A percentile compares a stretch with the other conserved stretches of the same genome.
These are phyloP conservation scores for Metopolophium dirhodum DNA, from an alignment of 1,140 invertebrate genomes.

Conservation along the genomic window DNA sequence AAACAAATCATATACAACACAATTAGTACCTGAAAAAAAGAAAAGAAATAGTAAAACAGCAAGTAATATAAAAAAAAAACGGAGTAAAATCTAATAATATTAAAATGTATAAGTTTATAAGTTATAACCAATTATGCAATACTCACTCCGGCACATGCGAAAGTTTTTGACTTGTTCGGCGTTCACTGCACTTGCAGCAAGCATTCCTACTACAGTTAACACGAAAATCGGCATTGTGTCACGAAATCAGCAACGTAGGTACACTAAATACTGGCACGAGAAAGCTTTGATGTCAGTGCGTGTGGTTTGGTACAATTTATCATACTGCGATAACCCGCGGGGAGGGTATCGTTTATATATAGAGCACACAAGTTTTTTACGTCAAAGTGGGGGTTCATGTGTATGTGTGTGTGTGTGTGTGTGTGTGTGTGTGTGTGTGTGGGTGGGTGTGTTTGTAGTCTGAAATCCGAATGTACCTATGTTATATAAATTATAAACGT, in stretches of 20 bases:
- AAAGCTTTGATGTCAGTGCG: neutral
- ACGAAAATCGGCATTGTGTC: neutral
- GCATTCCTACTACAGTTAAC: neutral
- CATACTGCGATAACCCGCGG: neutral
- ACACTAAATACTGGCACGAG: neutral
- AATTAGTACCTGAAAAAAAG: neutral
- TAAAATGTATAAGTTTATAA: neutral
- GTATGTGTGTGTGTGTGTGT: too few relatives aligned
- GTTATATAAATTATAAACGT: neutral
- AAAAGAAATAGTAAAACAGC: neutral
- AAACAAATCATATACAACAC: neutral
- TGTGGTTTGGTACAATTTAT: neutral
- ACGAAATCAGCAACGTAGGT: neutral
- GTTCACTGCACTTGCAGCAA: neutral
- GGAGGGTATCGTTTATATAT: neutral
- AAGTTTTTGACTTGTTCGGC: neutral
- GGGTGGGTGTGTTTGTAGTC: too few relatives aligned
- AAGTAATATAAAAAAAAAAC: neutral
- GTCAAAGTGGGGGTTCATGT: neutral
- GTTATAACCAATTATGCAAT: neutral
- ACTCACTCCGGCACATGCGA: slow-evolving; percentile 13
- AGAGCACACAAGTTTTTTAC: neutral
- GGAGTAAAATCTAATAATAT: neutral
- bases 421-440: neutral
- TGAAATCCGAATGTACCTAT: too few relatives aligned